These are phyloP conservation scores for Pseudochirops cupreus DNA, from an alignment of 2,797 vertebrate genomes.

Conservation along the genomic window DNA sequence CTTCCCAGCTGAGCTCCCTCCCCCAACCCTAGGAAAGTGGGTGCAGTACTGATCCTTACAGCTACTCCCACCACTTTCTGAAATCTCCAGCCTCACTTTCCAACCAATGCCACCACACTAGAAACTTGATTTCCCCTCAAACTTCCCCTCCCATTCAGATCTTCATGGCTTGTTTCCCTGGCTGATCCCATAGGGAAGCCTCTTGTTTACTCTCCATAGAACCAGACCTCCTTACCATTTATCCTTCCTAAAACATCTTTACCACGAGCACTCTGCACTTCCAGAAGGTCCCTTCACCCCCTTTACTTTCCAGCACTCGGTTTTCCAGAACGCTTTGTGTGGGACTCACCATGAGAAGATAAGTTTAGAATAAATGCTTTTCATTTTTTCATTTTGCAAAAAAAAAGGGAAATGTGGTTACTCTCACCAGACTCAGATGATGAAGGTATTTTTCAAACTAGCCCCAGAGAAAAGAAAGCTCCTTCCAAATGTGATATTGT, in stretches of 20 bases:
- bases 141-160: not conserved
- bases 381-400: not conserved
- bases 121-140: not conserved
- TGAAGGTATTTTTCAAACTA: conserved; percentile 26
- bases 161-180: not conserved
- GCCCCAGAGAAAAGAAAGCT: conserved; percentile 40
- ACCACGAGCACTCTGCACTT: not conserved
- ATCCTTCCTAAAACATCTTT: not conserved
- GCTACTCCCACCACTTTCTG: not conserved
- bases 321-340: not conserved
- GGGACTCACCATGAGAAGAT: not conserved
- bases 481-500: conserved; percentile 41
- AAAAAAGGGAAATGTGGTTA: not conserved
- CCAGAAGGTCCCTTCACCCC: not conserved
- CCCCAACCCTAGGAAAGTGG: not conserved
- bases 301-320: not conserved
- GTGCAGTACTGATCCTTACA: not conserved
- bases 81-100: not conserved
- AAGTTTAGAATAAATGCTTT: not conserved
- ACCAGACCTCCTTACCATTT: not conserved
- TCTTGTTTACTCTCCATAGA: not conserved
- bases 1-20: not conserved
- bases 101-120: not conserved
- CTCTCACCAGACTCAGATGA: not conserved
- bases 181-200: not conserved